phyloP scores from a whole-genome alignment of 92 coral and sea anemone genomes.

The Palythoa grandis region DNA sequence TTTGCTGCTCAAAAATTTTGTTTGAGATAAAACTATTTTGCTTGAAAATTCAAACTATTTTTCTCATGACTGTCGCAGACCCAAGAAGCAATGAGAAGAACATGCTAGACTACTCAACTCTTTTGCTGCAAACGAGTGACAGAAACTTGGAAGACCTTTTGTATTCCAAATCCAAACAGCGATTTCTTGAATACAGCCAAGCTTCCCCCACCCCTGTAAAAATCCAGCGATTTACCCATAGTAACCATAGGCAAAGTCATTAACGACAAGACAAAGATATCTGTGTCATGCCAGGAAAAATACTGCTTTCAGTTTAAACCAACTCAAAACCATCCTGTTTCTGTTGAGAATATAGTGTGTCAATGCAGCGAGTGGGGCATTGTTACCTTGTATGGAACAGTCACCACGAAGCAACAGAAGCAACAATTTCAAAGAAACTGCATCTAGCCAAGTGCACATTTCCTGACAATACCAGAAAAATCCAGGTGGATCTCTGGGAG shows the following conservation, averaged over 20 bases:
- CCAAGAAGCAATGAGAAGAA: no score
- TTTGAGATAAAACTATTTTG: no score
- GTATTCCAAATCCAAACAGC: conserved; percentile 41
- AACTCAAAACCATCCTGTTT: conserved; percentile 20
- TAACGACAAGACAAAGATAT: conserved; percentile 56
- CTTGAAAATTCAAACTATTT: no score
- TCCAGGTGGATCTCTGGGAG: no score
- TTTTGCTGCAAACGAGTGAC: conserved; percentile 36
- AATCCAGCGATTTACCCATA: conserved; percentile 48
- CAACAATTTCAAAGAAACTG: background rate
- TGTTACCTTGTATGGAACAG: conserved; percentile 31
- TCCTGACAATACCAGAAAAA: no score
- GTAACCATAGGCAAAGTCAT: conserved; percentile 54
- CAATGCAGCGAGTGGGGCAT: conserved; percentile 27
- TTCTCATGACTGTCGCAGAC: no score
- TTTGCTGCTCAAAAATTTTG: no score
- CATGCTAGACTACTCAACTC: conserved; percentile 42
- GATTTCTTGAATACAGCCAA: conserved; percentile 19
- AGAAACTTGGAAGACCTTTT: conserved; percentile 22
- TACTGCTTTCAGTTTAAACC: conserved; percentile 53
- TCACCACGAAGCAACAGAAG: background rate
- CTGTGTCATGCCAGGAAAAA: conserved; percentile 46
- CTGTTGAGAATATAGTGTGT: conserved; percentile 13
- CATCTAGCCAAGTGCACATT: no score
- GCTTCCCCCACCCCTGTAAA: no score